A percentile compares a stretch with the other conserved stretches of the same genome.
Conservation (phyloP, 2,888 invertebrate genomes). For the Neria commutata region DNA sequence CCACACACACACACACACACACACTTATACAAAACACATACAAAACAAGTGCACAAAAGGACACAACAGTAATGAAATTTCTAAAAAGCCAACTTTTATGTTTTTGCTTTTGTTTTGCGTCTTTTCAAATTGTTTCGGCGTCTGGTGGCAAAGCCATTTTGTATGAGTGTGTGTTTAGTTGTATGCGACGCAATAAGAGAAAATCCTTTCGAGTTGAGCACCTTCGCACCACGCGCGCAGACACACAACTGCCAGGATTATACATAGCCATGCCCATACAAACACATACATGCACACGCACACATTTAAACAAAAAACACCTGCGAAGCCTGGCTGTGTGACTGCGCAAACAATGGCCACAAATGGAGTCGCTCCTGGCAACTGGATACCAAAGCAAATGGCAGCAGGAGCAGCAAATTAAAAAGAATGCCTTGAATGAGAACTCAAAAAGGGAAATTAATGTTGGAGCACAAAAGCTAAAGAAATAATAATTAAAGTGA, state of each 20-base stretch:
- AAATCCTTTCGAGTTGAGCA: constrained; percentile 38
- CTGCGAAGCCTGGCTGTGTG: too few relatives aligned
- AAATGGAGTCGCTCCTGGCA: constrained; percentile 50
- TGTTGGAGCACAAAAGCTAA: too few relatives aligned
- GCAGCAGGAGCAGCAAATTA: too few relatives aligned
- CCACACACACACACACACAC: constrained; percentile 10
- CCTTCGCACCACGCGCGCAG: constrained; percentile 27
- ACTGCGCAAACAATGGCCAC: constrained; percentile 44
- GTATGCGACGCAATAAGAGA: constrained; percentile 23
- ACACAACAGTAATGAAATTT: constrained; percentile 3
- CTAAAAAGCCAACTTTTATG: constrained; percentile 2
- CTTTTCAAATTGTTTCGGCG: constrained; percentile 2
- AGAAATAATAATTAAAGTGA: neutral
- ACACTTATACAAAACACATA: constrained; percentile 32
- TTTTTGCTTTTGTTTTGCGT: constrained; percentile 7
- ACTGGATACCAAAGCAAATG: constrained; percentile 47
- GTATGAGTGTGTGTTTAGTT: constrained; percentile 18
- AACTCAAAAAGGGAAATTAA: neutral
- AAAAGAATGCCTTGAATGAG: too few relatives aligned
- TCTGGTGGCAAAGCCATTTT: constrained; percentile 39
- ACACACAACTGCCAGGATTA: too few relatives aligned
- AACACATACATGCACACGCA: constrained; percentile 34
- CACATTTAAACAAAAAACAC: constrained; percentile 12
- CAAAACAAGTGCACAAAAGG: neutral
- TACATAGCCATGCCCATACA: constrained; percentile 31